Base-by-base conservation (phyloP, 2,113 vertebrate species). In the Ploceus nigricollis region DNA sequence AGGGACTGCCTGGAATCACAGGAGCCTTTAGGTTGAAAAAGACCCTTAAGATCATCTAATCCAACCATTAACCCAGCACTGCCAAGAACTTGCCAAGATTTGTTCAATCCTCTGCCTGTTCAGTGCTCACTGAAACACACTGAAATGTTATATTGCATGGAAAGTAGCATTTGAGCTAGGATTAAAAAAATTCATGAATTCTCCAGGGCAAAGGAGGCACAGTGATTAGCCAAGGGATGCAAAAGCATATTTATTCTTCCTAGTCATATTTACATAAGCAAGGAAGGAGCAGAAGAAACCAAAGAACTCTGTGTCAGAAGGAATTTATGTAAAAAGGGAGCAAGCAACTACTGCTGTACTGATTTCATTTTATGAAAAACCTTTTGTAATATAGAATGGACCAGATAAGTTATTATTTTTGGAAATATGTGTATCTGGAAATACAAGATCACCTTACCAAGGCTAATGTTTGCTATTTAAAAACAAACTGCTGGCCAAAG, bases 401-500 rank as follows among this genome's bases (percentile, higher is more conserved):
- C 15, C 13, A 31, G 23, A 3, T 40, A 78, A 84, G 65, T 47
- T 61, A 78, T 83, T 91, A 54, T 51, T 96, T 95, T 79, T 95
- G 79, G 86, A 93, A 84, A 63, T 23, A 53, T 0, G 3, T n/a
- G 10, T 25, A 33, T 25, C 68, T 86, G 89, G 69, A 92, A 93
- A 82, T 42, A 50, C 0, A 15, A 21, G 24, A 73, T 44, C 77
- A 53, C 66, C 42, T 80, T 68, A 42, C 21, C 64, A 70, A 89
- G 61, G 35, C 45, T 91, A 56, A 45, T 13, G 37, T 87, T 68
- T 90, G 73, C 90, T 87, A 31, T 65, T 66, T 61, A 76, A 89
- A 95, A 97, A 79, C 80, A 84, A 88, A 65, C n/a, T 83, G 57
- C 50, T 65, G 61, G 92, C 63, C 86, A 89, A 89, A 86, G 1